Evolutionary conservation across 1,140 invertebrate genomes (phyloP).

Genomic region (Asbolus verrucosus): DNA sequence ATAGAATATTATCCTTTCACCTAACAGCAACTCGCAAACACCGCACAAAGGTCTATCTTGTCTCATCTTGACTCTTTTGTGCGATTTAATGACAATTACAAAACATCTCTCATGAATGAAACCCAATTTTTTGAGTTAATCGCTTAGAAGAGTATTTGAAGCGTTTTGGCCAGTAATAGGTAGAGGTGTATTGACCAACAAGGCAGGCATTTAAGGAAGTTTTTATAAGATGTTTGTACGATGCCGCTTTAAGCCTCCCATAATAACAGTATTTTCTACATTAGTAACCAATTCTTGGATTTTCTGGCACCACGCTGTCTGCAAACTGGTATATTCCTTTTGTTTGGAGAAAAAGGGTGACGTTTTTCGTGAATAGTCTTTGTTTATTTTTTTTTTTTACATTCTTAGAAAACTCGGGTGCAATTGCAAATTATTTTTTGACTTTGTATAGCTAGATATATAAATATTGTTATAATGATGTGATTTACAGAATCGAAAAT

Average conservation of each 20-base stretch:
- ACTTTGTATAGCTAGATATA: too few species aligned
- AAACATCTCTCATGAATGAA: conserved; percentile 33
- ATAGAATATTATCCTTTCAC: conserved; percentile 28
- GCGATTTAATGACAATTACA: conserved; percentile 19
- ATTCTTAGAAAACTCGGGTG: too few species aligned
- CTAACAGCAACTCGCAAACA: conserved; percentile 13
- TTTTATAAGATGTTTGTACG: conserved; percentile 31
- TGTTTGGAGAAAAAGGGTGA: conserved; percentile 12
- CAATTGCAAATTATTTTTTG: too few species aligned
- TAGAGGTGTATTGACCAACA: conserved; percentile 11
- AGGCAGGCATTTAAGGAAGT: conserved; percentile 17
- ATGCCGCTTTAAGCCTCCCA: conserved; percentile 35
- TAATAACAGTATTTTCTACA: conserved; percentile 48
- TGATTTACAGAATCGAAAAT: too few species aligned
- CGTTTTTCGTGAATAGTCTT: neutral
- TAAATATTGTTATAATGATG: too few species aligned
- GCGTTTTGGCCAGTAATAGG: conserved; percentile 12
- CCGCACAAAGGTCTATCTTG: conserved; percentile 13
- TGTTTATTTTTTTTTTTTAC: too few species aligned
- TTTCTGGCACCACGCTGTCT: conserved; percentile 54
- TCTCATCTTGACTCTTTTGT: conserved; percentile 37
- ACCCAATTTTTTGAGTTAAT: conserved; percentile 45
- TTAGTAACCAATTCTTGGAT: conserved; percentile 48
- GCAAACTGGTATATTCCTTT: conserved; percentile 34
- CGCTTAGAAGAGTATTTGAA: conserved; percentile 39